Conservation (phyloP, 2,888 invertebrate species). For the Drosophila phalerata region DNA sequence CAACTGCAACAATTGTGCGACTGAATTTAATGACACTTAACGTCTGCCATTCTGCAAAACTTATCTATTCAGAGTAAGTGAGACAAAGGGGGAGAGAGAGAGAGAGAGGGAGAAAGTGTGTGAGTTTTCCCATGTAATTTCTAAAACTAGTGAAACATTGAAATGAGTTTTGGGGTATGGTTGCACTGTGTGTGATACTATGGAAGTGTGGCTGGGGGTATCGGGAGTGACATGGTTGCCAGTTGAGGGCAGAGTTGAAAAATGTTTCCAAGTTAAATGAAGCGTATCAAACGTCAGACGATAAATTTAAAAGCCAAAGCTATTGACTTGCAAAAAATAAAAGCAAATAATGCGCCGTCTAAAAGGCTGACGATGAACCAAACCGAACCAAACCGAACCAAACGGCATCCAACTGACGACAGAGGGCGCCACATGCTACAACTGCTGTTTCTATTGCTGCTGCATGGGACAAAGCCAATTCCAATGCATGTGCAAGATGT, state of each 20-base stretch:
- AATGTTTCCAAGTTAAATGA: constrained; percentile 82
- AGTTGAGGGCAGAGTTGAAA: constrained; percentile 68
- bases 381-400: constrained; percentile 1
- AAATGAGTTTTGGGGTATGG: constrained; percentile 23
- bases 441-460: constrained; percentile 5
- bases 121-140: constrained; percentile 54
- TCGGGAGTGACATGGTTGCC: constrained; percentile 5
- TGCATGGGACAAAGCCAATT: constrained; percentile 52
- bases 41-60: constrained; percentile 58
- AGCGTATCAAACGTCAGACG: constrained; percentile 82
- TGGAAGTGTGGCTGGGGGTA: background rate
- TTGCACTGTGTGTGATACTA: background rate
- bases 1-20: constrained; percentile 55
- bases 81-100: background rate
- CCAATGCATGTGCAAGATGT: constrained; percentile 72
- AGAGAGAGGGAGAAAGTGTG: background rate
- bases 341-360: constrained; percentile 71
- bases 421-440: constrained; percentile 49
- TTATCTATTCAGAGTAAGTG: constrained; percentile 34
- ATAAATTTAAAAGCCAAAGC: constrained; percentile 82
- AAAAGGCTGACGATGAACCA: constrained; percentile 36
- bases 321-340: constrained; percentile 79
- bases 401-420: constrained; percentile 24
- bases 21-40: constrained; percentile 68
- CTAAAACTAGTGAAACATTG: constrained; percentile 53